phyloP scores from a whole-genome alignment of 2,113 vertebrate genomes.

The Ceyx cyanopectus region DNA sequence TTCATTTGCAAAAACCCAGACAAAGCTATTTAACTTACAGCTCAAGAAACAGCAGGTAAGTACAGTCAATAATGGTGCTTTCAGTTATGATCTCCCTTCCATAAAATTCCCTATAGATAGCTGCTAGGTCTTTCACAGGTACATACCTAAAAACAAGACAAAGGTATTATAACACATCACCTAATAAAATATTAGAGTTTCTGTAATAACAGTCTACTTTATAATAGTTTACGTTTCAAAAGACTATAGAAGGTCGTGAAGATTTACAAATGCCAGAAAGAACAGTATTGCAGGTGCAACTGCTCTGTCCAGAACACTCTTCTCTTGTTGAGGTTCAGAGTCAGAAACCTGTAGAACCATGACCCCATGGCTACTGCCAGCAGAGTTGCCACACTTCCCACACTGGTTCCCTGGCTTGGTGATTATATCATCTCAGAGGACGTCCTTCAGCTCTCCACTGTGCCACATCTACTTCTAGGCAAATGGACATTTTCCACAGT shows the following conservation, averaged over 20 bases:
- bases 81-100: slow-evolving; percentile 71
- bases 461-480: not conserved
- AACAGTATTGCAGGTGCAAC: not conserved
- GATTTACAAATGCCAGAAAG: not conserved
- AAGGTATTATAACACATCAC: not conserved
- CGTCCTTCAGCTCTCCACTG: not conserved
- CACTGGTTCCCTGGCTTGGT: not conserved
- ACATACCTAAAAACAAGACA: slow-evolving; percentile 73
- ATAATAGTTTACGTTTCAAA: not conserved
- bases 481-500: not conserved
- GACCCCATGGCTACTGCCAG: not conserved
- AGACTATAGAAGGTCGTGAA: not conserved
- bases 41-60: slow-evolving; percentile 76
- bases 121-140: slow-evolving; percentile 78
- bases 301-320: not conserved
- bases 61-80: slow-evolving; percentile 74
- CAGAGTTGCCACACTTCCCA: not conserved
- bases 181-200: not conserved
- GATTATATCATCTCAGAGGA: not conserved
- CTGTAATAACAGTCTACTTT: not conserved
- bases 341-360: not conserved
- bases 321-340: not conserved
- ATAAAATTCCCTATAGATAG: slow-evolving; percentile 78
- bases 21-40: slow-evolving; percentile 69
- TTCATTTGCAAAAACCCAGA: not conserved